Conservation (phyloP, 2,888 invertebrate species). For the Synergus itoensis region DNA sequence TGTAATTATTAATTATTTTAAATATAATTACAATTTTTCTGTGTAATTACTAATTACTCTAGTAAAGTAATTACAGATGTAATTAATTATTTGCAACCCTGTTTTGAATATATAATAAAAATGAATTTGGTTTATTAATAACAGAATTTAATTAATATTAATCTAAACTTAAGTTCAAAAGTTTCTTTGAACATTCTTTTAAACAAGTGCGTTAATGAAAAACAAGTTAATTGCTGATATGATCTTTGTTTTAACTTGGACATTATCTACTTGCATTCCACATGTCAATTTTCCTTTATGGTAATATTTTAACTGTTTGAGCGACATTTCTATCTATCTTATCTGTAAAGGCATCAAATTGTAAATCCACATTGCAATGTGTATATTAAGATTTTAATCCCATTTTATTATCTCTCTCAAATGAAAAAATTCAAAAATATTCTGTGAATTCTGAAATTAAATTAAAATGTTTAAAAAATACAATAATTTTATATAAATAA, state of each 20-base stretch:
- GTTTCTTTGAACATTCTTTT: neutral
- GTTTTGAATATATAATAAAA: no score
- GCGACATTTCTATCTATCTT: neutral
- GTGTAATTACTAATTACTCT: no score
- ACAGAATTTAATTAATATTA: neutral
- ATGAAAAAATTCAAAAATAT: neutral
- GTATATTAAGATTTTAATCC: neutral
- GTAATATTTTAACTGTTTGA: neutral
- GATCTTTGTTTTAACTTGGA: slow-evolving; percentile 1
- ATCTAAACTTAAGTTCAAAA: neutral
- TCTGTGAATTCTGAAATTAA: neutral
- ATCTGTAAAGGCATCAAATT: slow-evolving; percentile 10
- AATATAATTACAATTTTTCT: no score
- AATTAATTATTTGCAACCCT: no score
- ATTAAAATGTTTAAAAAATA: neutral
- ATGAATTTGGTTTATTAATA: no score
- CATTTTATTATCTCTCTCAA: neutral
- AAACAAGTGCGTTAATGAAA: neutral
- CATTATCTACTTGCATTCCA: slow-evolving; percentile 11
- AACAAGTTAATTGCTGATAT: neutral
- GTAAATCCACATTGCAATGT: slow-evolving; percentile 12
- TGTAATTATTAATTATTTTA: no score
- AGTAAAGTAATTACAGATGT: no score
- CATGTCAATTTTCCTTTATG: slow-evolving; percentile 19
- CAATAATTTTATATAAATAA: neutral